Percentiles rank a stretch among this genome's conserved stretches.
These are phyloP conservation scores for Stegastes partitus DNA, from an alignment of 2,113 vertebrate species.

Conservation along the genomic window DNA sequence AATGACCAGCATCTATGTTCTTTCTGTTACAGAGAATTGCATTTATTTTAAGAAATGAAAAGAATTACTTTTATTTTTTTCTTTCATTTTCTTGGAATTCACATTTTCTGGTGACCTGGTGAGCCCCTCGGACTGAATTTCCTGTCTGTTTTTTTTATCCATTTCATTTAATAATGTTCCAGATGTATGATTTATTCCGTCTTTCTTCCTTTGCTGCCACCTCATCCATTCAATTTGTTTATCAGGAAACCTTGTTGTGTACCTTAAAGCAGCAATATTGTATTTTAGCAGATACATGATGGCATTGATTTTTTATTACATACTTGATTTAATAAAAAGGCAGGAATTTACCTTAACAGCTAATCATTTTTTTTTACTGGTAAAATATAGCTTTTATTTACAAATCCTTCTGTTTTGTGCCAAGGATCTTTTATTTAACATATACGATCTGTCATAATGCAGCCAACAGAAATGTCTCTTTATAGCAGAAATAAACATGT, in stretches of 20 bases:
- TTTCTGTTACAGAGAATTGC: conserved; percentile 34
- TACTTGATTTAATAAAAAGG: not conserved
- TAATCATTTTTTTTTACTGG: too few species aligned
- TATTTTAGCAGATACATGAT: too few species aligned
- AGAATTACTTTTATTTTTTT: conserved; percentile 46
- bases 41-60: conserved; percentile 55
- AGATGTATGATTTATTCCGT: not conserved
- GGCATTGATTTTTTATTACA: too few species aligned
- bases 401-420: too few species aligned
- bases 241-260: not conserved
- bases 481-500: too few species aligned
- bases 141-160: not conserved
- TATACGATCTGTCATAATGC: too few species aligned
- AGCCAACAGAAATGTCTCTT: too few species aligned
- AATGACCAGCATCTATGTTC: conserved; percentile 34
- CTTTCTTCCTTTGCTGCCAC: not conserved
- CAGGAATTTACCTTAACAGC: too few species aligned
- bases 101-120: conserved; percentile 26
- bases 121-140: conserved; percentile 4
- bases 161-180: conserved; percentile 23
- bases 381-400: too few species aligned
- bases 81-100: conserved; percentile 42
- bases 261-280: too few species aligned
- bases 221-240: not conserved
- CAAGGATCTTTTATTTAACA: not conserved